These are phyloP conservation scores for Panagrolaimus sp. DNA, from an alignment of 1,140 invertebrate species.

Conservation along the genomic window DNA sequence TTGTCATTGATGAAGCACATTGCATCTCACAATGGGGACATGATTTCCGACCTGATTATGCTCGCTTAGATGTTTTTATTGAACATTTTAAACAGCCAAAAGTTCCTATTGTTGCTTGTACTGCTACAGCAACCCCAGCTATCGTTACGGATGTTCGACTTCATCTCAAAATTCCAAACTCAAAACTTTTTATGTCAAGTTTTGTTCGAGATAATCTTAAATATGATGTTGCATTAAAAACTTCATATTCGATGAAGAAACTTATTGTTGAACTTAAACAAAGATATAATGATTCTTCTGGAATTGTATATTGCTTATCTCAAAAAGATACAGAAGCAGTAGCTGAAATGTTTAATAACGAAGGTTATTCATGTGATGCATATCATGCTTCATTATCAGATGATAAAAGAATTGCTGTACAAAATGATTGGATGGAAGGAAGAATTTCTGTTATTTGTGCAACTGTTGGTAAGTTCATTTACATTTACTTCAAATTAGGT, in stretches of 20 bases:
- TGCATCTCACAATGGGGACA: constrained; percentile 85
- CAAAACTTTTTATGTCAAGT: constrained; percentile 63
- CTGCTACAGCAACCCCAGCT: constrained; percentile 72
- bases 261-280: constrained; percentile 70
- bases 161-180: constrained; percentile 30
- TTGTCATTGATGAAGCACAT: constrained; percentile 73
- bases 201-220: constrained; percentile 89
- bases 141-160: constrained; percentile 64
- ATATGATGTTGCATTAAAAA: constrained; percentile 73
- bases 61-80: constrained; percentile 63
- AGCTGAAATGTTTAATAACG: constrained; percentile 62
- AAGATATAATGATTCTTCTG: constrained; percentile 66
- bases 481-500: background rate
- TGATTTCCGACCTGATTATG: constrained; percentile 91
- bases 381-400: constrained; percentile 67
- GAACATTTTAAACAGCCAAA: constrained; percentile 59
- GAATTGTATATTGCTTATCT: constrained; percentile 90
- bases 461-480: constrained; percentile 33
- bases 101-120: constrained; percentile 70
- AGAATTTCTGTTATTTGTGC: constrained; percentile 35
- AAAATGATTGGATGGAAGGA: constrained; percentile 65
- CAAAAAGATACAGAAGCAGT: constrained; percentile 66
- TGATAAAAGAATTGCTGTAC: constrained; percentile 62
- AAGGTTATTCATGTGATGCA: constrained; percentile 63
- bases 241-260: constrained; percentile 60